These are phyloP conservation scores for Cydia amplana DNA, from an alignment of 1,140 invertebrate species.

Conservation along the genomic window DNA sequence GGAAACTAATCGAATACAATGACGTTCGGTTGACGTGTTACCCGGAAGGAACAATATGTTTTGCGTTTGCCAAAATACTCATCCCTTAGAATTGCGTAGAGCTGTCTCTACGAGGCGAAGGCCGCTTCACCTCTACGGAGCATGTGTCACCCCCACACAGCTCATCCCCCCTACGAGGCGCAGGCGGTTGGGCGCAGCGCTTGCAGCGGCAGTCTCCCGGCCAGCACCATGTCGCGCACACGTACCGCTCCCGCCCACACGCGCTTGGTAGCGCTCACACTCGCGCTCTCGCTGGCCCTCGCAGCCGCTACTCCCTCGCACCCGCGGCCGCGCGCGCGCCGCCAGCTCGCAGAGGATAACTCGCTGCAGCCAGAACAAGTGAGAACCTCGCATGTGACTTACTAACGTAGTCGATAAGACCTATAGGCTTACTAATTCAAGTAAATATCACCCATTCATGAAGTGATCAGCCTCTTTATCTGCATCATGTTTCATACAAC, in stretches of 20 bases:
- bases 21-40: conserved; percentile 1
- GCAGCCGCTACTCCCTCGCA: conserved; percentile 43
- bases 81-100: conserved; percentile 9
- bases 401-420: background rate
- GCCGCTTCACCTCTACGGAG: conserved; percentile 16
- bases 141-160: conserved; percentile 13
- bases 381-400: background rate
- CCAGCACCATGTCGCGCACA: conserved; percentile 36
- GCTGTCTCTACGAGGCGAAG: conserved; percentile 8
- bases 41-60: conserved; percentile 2
- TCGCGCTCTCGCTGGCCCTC: conserved; percentile 41
- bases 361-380: conserved; percentile 53
- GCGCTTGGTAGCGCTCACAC: conserved; percentile 40
- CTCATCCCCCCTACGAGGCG: conserved; percentile 22
- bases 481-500: background rate
- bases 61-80: conserved; percentile 1
- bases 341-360: conserved; percentile 65
- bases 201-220: conserved; percentile 15
- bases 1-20: background rate
- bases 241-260: conserved; percentile 43
- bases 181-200: conserved; percentile 33
- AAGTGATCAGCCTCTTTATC: background rate
- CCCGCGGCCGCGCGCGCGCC: conserved; percentile 42
- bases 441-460: background rate
- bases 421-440: background rate